These are phyloP conservation scores for Ianthella basta DNA, from an alignment of 37 sponge, comb jelly and placozoan genomes.

Conservation along the genomic window DNA sequence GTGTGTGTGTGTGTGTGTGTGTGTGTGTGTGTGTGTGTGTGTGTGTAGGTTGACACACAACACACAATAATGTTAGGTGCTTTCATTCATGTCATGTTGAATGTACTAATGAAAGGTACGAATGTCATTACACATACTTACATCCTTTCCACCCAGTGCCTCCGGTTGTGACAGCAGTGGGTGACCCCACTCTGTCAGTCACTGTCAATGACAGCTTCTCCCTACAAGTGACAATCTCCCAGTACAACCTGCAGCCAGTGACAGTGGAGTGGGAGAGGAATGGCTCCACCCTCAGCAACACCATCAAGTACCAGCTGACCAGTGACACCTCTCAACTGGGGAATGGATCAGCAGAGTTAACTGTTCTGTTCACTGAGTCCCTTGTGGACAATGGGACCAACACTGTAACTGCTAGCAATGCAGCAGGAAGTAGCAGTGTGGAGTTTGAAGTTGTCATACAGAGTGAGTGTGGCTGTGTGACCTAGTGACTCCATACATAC, in stretches of 20 bases:
- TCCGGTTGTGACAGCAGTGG: conserved; percentile 29
- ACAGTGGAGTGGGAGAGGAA: conserved; percentile 19
- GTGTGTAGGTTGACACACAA: too few relatives aligned
- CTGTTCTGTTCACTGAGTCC: neutral
- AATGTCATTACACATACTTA: too few relatives aligned
- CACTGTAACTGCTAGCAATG: conserved; percentile 23
- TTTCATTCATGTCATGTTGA: too few relatives aligned
- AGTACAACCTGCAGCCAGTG: conserved; percentile 36
- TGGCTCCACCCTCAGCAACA: neutral
- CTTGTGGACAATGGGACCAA: conserved; percentile 31
- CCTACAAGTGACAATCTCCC: conserved; percentile 17
- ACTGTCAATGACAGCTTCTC: conserved; percentile 16
- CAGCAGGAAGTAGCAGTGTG: conserved; percentile 16
- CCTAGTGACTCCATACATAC: too few relatives aligned
- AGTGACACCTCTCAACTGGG: neutral
- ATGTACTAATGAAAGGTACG: too few relatives aligned
- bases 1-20: too few relatives aligned
- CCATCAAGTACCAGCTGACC: neutral
- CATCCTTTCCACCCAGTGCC: neutral
- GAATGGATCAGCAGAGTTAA: conserved; percentile 15
- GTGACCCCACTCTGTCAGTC: conserved; percentile 9
- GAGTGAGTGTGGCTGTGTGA: too few relatives aligned
- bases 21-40: too few relatives aligned
- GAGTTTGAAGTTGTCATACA: conserved; percentile 31
- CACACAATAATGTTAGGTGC: too few relatives aligned